Conservation (phyloP, 1,140 invertebrate species). For the Heterodera carotae region DNA sequence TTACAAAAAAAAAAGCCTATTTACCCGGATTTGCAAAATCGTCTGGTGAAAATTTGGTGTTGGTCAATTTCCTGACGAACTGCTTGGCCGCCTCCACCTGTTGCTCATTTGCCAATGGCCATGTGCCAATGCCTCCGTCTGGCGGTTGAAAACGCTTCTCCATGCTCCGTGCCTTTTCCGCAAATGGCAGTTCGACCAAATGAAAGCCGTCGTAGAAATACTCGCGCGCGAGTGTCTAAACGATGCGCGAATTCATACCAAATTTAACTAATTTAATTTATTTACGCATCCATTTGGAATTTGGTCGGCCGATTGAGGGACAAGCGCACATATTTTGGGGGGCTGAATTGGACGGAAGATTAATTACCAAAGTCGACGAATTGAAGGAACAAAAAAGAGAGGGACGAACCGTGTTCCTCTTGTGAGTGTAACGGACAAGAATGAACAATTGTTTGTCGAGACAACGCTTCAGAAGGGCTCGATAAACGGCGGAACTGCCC, state of each 20-base stretch:
- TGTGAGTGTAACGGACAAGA: conserved; percentile 38
- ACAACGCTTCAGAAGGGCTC: conserved; percentile 33
- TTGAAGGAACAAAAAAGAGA: conserved; percentile 21
- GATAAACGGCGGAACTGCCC: conserved; percentile 34
- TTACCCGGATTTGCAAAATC: conserved; percentile 35
- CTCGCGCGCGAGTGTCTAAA: conserved; percentile 14
- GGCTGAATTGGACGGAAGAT: not conserved
- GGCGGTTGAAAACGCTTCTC: conserved; percentile 20
- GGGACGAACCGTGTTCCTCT: conserved; percentile 36
- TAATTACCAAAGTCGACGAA: conserved; percentile 40
- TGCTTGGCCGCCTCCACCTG: conserved; percentile 34
- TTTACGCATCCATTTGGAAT: conserved; percentile 8
- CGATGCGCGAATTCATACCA: not conserved
- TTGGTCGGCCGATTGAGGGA: conserved; percentile 17
- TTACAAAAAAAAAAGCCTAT: not conserved
- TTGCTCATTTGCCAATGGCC: conserved; percentile 14
- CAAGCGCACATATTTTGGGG: conserved; percentile 15
- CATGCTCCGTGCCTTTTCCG: conserved; percentile 37
- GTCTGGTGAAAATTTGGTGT: conserved; percentile 28
- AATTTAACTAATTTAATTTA: conserved; percentile 11
- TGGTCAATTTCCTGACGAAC: conserved; percentile 39
- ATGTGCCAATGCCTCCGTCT: conserved; percentile 10
- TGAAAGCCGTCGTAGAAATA: conserved; percentile 48
- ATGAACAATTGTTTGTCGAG: conserved; percentile 45
- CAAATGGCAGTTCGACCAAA: conserved; percentile 44